Base-by-base conservation (phyloP, 2,113 vertebrate genomes). In the Cyphomyrus plagiostoma region DNA sequence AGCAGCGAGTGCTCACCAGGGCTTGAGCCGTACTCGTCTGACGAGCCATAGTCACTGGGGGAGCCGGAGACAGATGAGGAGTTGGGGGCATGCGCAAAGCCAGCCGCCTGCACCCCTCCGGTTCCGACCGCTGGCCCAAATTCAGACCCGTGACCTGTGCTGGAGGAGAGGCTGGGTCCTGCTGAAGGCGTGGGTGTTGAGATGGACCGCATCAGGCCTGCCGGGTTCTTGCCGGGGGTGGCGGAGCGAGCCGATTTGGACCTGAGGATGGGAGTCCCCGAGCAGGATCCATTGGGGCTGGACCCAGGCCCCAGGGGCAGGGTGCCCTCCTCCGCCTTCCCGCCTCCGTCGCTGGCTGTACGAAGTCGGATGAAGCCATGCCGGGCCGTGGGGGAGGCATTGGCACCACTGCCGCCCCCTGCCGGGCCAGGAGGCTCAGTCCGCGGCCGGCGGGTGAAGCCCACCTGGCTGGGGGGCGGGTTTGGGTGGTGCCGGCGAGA, bases 21-120 rank as follows among this genome's bases (percentile, higher is more conserved):
- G 92, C 96, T 96, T 7, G 96, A 97, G 89, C 95, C 96, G 5
- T 96, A 96, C 89, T 97, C 96, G 21, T 97, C 97, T 0, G 97
- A 97, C 2, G 96, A 97, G 30, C 95, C 96, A 2, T 95, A 96
- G 92, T 97, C 96, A 26, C 95, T 96, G 46, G 94, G 92, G 8
- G 95, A 96, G 74, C 95, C 95, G 0, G 96, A 96, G n/a, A 95
- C 92, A 0, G 95, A 95, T 1, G 94, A 88, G 19, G 70, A 92
- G 84, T 93, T 93, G 88, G 94, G 92, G 1, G 94, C 89, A 48
- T 90, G 93, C 88, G 93, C 94, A 88, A 95, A 95, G n/a, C 93
- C 74, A 19, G 93, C 92, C 66, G 91, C 92, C 62, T 30, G 62
- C 62, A 70, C 62, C 62, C 1, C 66, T 1, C 92, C 92, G 58